phyloP scores from a whole-genome alignment of 1,140 invertebrate species.

The Cyphomyrmex costatus region DNA sequence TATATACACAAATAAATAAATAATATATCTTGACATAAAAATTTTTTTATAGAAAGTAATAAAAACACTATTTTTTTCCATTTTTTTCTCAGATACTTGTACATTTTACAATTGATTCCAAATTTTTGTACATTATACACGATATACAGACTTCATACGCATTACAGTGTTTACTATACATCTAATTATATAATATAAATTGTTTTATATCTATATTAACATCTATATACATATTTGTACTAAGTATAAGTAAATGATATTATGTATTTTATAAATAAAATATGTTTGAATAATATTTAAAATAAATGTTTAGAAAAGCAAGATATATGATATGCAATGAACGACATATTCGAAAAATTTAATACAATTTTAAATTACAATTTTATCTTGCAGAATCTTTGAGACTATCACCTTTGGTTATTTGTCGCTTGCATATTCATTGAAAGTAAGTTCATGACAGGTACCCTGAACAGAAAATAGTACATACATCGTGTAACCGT shows the following conservation, averaged over 20 bases:
- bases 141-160: background rate
- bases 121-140: background rate
- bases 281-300: background rate
- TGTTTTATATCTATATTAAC: conserved; percentile 7
- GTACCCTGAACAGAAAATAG: too few relatives aligned
- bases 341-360: conserved; percentile 13
- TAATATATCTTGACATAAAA: background rate
- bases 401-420: conserved; percentile 66
- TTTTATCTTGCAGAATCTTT: conserved; percentile 25
- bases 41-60: conserved; percentile 19
- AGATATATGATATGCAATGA: conserved; percentile 31
- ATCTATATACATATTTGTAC: conserved; percentile 16
- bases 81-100: background rate
- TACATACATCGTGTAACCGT: too few relatives aligned
- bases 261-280: conserved; percentile 41
- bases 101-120: background rate
- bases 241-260: conserved; percentile 37
- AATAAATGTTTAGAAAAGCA: background rate
- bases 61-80: background rate
- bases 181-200: background rate
- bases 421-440: conserved; percentile 37
- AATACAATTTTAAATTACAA: background rate
- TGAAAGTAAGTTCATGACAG: conserved; percentile 51
- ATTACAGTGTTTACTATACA: background rate
- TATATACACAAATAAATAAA: too few relatives aligned